These are phyloP conservation scores for Dermatemys mawii DNA, from an alignment of 2,113 vertebrate species.

Conservation along the genomic window DNA sequence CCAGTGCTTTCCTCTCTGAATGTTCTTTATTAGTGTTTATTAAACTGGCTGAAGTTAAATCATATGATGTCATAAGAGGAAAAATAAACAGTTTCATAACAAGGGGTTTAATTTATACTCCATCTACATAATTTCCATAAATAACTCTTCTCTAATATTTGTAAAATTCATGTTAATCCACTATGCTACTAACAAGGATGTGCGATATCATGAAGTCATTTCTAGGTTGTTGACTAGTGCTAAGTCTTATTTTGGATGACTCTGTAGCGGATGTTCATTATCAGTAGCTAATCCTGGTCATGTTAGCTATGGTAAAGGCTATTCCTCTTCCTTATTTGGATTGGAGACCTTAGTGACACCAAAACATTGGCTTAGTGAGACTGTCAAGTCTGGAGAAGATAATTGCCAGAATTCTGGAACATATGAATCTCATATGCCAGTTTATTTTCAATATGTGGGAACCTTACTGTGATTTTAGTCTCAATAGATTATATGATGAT, in stretches of 20 bases:
- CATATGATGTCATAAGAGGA: not conserved
- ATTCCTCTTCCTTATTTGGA: not conserved
- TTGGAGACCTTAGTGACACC: not conserved
- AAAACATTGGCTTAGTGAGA: not conserved
- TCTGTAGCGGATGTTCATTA: not conserved
- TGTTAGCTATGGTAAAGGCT: not conserved
- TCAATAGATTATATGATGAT: not conserved
- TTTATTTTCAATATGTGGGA: not conserved
- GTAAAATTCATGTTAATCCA: not conserved
- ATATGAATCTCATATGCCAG: not conserved
- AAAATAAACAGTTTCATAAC: not conserved
- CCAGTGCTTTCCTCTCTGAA: not conserved
- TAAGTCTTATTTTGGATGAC: not conserved
- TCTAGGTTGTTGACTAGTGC: not conserved
- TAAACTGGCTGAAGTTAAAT: not conserved
- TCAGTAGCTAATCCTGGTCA: not conserved
- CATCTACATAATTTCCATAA: not conserved
- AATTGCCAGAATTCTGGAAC: constrained; percentile 28
- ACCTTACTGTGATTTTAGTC: not conserved
- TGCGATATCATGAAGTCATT: not conserved
- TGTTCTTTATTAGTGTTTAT: not conserved
- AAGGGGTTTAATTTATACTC: not conserved
- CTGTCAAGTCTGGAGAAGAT: not conserved
- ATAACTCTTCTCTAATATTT: not conserved
- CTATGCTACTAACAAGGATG: not conserved